These are phyloP conservation scores for Trididemnum nubilum DNA, from an alignment of 23 tunicate species.

Conservation along the genomic window DNA sequence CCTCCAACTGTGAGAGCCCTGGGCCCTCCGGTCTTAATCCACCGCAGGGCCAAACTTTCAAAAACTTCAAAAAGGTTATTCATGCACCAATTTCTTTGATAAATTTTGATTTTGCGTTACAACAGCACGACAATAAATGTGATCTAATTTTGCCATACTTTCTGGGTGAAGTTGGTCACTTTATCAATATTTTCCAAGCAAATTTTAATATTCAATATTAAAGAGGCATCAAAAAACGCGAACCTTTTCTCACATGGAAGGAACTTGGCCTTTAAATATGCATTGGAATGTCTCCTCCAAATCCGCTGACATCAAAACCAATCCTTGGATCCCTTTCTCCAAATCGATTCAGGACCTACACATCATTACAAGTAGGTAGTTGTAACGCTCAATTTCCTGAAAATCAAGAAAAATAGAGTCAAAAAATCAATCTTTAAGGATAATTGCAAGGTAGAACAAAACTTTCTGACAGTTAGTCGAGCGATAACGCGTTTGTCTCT, in stretches of 20 bases:
- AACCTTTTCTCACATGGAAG: slow-evolving; percentile 90
- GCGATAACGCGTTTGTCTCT: neutral
- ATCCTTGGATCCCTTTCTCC: slow-evolving; percentile 95
- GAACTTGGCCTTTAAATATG: slow-evolving; percentile 94
- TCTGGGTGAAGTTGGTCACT: no score
- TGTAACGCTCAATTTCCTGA: slow-evolving; percentile 95
- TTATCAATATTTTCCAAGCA: no score
- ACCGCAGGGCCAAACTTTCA: neutral
- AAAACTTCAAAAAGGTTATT: neutral
- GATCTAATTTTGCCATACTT: no score
- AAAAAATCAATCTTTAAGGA: slow-evolving; percentile 1
- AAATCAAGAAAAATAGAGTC: no score
- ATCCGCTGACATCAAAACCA: slow-evolving; percentile 97
- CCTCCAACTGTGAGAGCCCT: no score
- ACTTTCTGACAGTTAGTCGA: no score
- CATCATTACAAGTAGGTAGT: slow-evolving; percentile 83
- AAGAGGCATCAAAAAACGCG: no score
- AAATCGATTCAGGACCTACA: slow-evolving; percentile 81
- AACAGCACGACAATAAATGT: no score
- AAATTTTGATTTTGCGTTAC: no score
- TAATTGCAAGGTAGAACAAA: neutral
- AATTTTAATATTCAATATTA: no score
- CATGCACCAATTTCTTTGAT: no score
- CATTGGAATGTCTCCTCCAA: slow-evolving; percentile 97
- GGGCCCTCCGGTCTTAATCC: no score